These are phyloP conservation scores for Drosophila nigromelanica DNA, from an alignment of 1,140 invertebrate genomes.

Conservation along the genomic window DNA sequence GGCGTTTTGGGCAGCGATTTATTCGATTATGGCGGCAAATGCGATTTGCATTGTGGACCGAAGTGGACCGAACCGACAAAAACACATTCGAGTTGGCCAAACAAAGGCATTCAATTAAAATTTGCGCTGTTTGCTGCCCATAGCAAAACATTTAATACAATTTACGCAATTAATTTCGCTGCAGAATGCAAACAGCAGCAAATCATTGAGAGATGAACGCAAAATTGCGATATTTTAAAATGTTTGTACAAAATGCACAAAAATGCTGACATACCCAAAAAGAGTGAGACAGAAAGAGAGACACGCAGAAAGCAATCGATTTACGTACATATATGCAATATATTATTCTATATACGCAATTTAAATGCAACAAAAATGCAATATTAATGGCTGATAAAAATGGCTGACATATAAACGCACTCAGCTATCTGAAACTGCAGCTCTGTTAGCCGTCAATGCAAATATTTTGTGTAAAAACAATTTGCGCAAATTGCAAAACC, in stretches of 20 bases:
- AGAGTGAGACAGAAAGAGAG: neutral
- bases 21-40: slow-evolving; percentile 60
- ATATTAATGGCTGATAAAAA: slow-evolving; percentile 72
- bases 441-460: slow-evolving; percentile 31
- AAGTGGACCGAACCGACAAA: slow-evolving; percentile 45
- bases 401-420: slow-evolving; percentile 34
- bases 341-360: slow-evolving; percentile 17
- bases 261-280: slow-evolving; percentile 58
- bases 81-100: slow-evolving; percentile 55
- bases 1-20: slow-evolving; percentile 38
- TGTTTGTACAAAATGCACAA: slow-evolving; percentile 31
- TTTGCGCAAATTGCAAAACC: slow-evolving; percentile 63
- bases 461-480: slow-evolving; percentile 74
- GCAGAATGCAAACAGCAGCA: slow-evolving; percentile 59
- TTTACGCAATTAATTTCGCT: slow-evolving; percentile 76
- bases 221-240: slow-evolving; percentile 38
- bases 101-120: slow-evolving; percentile 81
- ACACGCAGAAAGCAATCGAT: slow-evolving; percentile 10
- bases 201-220: slow-evolving; percentile 28
- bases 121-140: slow-evolving; percentile 61
- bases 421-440: slow-evolving; percentile 2
- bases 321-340: slow-evolving; percentile 13
- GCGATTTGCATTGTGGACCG: slow-evolving; percentile 49
- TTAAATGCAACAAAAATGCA: slow-evolving; percentile 63
- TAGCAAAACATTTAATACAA: slow-evolving; percentile 76